Evolutionary conservation across 2,113 vertebrate species (phyloP).

Genomic region (Pseudopodoces humilis): DNA sequence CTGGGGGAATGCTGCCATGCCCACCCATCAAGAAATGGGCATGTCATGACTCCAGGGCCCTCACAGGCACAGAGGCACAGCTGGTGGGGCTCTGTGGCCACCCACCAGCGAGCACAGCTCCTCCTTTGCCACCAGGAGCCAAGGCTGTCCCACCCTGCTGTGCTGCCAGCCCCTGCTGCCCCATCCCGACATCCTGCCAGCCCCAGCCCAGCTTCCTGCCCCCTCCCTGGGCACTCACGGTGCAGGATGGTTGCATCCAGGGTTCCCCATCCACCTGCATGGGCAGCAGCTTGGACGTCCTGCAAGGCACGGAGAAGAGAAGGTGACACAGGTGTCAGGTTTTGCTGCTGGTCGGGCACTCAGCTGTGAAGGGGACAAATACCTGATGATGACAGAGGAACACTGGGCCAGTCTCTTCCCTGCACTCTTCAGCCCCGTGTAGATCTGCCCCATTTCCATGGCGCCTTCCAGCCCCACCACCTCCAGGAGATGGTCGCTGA

Average conservation of each 20-base stretch:
- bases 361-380: not conserved
- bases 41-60: accelerated
- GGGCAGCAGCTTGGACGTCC: constrained; percentile 89
- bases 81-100: accelerated
- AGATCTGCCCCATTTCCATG: constrained; percentile 98
- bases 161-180: not conserved
- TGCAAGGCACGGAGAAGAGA: constrained; percentile 47
- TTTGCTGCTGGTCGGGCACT: accelerated
- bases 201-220: not conserved
- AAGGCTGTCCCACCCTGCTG: not conserved
- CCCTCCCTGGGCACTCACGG: constrained; percentile 72
- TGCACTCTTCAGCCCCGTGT: constrained; percentile 94
- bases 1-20: not conserved
- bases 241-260: constrained; percentile 95
- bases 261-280: constrained; percentile 98
- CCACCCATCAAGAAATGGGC: not conserved
- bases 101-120: not conserved
- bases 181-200: not conserved
- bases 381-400: constrained; percentile 90
- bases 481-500: constrained; percentile 92
- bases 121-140: not conserved
- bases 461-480: constrained; percentile 95
- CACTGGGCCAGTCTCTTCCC: constrained; percentile 93
- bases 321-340: not conserved
- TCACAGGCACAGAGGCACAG: accelerated